phyloP scores from a whole-genome alignment of 2,797 vertebrate genomes.

The Labeo calbasu region DNA sequence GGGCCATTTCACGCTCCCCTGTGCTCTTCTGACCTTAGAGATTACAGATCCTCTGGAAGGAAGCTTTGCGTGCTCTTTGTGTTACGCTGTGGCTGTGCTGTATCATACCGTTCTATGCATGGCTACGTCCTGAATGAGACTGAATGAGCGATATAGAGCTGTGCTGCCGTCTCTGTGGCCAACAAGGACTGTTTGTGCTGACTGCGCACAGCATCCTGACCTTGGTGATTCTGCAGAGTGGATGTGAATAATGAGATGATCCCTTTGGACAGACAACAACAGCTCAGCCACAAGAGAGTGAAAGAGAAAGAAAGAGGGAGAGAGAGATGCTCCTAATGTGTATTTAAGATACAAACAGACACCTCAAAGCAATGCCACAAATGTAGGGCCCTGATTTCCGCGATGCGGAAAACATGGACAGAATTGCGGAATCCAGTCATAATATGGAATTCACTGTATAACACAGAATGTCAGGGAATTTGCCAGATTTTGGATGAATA shows the following conservation, averaged over 20 bases:
- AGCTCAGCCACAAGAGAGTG: slow-evolving; percentile 34
- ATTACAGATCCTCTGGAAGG: neutral
- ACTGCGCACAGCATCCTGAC: slow-evolving; percentile 63
- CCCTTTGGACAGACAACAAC: slow-evolving; percentile 58
- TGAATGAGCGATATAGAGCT: slow-evolving; percentile 2
- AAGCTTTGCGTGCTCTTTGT: neutral
- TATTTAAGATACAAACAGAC: neutral
- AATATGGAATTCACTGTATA: too few relatives aligned
- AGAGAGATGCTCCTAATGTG: slow-evolving; percentile 31
- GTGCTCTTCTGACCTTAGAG: slow-evolving; percentile 8
- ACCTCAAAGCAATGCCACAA: neutral
- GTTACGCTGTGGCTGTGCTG: neutral
- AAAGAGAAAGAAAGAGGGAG: slow-evolving; percentile 18
- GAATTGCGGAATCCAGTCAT: too few relatives aligned
- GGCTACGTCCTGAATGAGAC: neutral
- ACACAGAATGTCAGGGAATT: too few relatives aligned
- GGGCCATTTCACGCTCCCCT: neutral
- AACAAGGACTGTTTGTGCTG: slow-evolving; percentile 52
- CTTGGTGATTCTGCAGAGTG: slow-evolving; percentile 66
- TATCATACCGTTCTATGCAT: neutral
- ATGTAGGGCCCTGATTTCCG: too few relatives aligned
- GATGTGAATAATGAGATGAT: slow-evolving; percentile 70
- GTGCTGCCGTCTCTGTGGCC: slow-evolving; percentile 8
- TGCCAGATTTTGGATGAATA: too few relatives aligned
- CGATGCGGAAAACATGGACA: too few relatives aligned